A percentile compares a stretch with the other conserved stretches of the same genome.
Evolutionary conservation across 1,140 invertebrate genomes (phyloP).

Genomic region (Drosophila suzukii): DNA sequence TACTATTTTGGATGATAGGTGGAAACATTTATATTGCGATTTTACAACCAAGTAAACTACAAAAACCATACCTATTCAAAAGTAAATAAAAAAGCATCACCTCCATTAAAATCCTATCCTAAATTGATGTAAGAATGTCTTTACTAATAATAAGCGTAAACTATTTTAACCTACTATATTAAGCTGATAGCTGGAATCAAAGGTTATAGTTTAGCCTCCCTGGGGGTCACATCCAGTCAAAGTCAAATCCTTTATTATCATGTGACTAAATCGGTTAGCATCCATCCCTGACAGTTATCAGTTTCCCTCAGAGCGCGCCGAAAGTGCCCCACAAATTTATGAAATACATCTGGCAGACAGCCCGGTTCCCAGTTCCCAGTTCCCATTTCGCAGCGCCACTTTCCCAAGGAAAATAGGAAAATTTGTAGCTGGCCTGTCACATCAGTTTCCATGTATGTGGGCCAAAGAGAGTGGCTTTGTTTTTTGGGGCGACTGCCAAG

Average conservation of each 20-base stretch:
- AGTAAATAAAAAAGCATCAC: too few species aligned
- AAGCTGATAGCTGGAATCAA: background rate
- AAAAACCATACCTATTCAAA: too few species aligned
- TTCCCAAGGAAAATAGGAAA: conserved; percentile 15
- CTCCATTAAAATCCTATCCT: background rate
- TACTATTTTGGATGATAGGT: background rate
- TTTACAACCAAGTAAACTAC: too few species aligned
- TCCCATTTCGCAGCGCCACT: conserved; percentile 4
- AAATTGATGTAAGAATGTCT: too few species aligned
- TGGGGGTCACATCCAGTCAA: conserved; percentile 33
- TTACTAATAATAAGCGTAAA: background rate
- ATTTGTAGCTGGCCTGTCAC: conserved; percentile 44
- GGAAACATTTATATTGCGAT: background rate
- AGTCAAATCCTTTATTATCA: conserved; percentile 44
- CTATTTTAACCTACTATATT: background rate
- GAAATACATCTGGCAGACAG: conserved; percentile 54
- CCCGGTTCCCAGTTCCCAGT: background rate
- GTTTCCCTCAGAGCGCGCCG: conserved; percentile 33
- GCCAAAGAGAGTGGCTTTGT: conserved; percentile 55
- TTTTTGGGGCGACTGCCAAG: conserved; percentile 54
- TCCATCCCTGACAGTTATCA: conserved; percentile 38
- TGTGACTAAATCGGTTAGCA: conserved; percentile 29
- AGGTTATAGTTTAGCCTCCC: background rate
- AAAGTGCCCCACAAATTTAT: conserved; percentile 43
- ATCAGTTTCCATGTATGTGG: conserved; percentile 37